Evolutionary conservation across 1,140 invertebrate species (phyloP), one percentile per base, ranked within the genome.

Genomic region (Eumeta japonica): DNA sequence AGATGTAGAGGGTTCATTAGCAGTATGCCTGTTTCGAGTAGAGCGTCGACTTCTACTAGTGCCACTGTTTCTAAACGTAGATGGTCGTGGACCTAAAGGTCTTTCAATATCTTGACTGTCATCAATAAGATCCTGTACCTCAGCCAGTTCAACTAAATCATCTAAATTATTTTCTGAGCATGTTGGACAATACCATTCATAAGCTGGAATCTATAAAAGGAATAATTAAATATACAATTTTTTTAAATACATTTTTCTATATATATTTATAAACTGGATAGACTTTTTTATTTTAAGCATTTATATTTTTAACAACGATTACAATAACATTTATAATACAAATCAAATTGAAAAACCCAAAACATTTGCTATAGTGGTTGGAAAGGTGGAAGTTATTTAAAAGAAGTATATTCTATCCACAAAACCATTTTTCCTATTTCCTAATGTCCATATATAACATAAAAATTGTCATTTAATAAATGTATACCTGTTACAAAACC

Each of bases 101-200:
- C 48, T 39, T 16, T 68, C 66, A 46, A 76, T 58, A 31, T 75
- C 64, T 1, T 57, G 48, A 10, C 75, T 52, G 38, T 68, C 71
- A 28, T 62, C 57, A 35, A 71, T 67, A 18, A 79, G 46, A 24
- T 74, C 63, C 37, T 74, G 56, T 13, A 77, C 51, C 40, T 79
- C 75, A 30, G 78, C 68, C 2, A 65, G 52, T 20, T 76, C 46
- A 11, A 65, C 61, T 10, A 61, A 58, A 49, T 81, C 77, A 17
- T 77, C 62, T 3, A 50, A 24, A n/a, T 45, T 38, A 20, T 52
- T 46, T 46, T 19, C 19, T 2, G 72, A 56, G 57, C 92, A 95
- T 11, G 80, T 78, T 12, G 88, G 86, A 71, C 94, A 97, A 55
- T 84, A 92, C 94, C 94, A 97, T 41, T 91, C 84, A 16, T 90